These are phyloP conservation scores for Caenorhabditis sp. DNA, from an alignment of 2,888 invertebrate genomes.

Conservation along the genomic window DNA sequence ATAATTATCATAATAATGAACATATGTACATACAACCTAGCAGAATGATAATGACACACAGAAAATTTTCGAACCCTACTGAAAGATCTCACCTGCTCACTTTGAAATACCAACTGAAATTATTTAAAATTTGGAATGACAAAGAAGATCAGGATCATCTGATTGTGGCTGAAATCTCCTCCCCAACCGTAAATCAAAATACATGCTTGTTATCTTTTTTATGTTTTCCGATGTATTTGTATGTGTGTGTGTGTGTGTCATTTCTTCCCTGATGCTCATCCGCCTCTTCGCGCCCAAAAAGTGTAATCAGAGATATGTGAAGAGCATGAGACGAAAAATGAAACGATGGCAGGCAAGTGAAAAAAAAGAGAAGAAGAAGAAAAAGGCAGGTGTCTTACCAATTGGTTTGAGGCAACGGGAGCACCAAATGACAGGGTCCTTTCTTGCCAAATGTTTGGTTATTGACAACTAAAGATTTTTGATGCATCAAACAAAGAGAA, in stretches of 20 bases:
- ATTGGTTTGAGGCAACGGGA: conserved; percentile 14
- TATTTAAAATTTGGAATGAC: neutral
- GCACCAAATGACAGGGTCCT: neutral
- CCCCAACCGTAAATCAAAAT: neutral
- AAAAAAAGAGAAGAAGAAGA: conserved; percentile 1
- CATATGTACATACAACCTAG: too few relatives aligned
- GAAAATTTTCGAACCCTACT: neutral
- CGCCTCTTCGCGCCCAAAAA: conserved; percentile 1
- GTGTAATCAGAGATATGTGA: neutral
- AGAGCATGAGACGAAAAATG: neutral
- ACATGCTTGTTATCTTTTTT: neutral
- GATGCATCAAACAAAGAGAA: neutral
- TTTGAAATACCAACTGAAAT: neutral
- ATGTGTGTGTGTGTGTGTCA: too few relatives aligned
- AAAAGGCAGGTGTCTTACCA: conserved; percentile 41
- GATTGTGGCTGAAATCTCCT: neutral
- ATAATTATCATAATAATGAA: too few relatives aligned
- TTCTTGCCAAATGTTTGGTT: neutral
- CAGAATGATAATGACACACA: neutral
- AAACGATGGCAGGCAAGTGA: neutral
- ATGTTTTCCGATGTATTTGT: conserved; percentile 1
- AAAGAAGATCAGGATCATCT: neutral
- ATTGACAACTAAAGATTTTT: neutral
- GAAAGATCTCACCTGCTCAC: neutral
- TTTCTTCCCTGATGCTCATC: neutral